Evolutionary conservation across 2,797 vertebrate genomes (phyloP).

Genomic region (Spea hammondii): DNA sequence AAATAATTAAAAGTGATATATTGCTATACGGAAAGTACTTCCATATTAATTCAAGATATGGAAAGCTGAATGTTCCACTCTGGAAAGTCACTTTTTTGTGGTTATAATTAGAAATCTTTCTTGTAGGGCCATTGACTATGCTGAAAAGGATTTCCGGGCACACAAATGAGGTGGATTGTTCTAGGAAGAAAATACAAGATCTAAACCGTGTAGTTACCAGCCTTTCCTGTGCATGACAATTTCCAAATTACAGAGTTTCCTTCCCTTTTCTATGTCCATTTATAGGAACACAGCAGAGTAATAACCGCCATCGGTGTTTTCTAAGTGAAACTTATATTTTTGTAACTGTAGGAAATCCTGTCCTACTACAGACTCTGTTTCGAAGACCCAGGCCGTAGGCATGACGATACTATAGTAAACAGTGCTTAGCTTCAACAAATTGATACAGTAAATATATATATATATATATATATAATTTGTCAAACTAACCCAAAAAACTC

Average conservation of each 20-base stretch:
- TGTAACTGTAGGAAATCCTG: slow-evolving; percentile 42
- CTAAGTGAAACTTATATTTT: slow-evolving; percentile 8
- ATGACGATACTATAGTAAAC: background rate
- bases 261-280: slow-evolving; percentile 42
- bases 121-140: slow-evolving; percentile 31
- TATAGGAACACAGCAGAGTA: slow-evolving; percentile 19
- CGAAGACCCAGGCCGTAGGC: background rate
- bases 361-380: background rate
- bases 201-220: slow-evolving; percentile 27
- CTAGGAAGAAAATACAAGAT: slow-evolving; percentile 46
- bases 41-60: too few species aligned
- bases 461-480: too few species aligned
- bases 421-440: background rate
- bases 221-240: slow-evolving; percentile 43
- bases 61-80: background rate
- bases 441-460: background rate
- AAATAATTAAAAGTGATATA: too few species aligned
- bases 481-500: too few species aligned
- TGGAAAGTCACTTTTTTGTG: background rate
- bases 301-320: background rate
- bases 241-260: slow-evolving; percentile 35
- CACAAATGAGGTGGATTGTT: slow-evolving; percentile 44
- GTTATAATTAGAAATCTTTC: slow-evolving; percentile 36
- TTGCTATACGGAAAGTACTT: too few species aligned
- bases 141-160: slow-evolving; percentile 49